Evolutionary conservation across 92 coral and sea anemone genomes (phyloP).

Genomic region (Porites rus): DNA sequence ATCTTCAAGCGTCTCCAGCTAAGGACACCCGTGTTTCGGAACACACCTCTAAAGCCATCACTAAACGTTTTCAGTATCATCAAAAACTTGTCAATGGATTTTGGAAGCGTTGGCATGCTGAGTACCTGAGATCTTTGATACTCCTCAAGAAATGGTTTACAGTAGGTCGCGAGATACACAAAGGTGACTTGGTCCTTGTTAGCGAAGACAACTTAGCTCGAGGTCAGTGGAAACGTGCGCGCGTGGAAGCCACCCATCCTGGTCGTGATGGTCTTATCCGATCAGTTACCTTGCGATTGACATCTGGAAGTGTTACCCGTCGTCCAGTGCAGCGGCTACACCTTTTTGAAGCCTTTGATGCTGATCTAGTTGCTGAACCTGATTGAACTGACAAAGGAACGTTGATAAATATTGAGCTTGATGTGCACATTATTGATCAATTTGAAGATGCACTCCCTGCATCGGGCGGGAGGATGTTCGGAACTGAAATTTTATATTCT

Average conservation of each 20-base stretch:
- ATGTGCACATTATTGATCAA: constrained; percentile 14
- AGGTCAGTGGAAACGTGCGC: constrained; percentile 44
- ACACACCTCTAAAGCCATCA: constrained; percentile 46
- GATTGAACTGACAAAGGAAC: background rate
- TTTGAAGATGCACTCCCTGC: background rate
- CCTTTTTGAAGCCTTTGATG: constrained; percentile 43
- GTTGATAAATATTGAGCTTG: background rate
- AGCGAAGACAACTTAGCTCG: constrained; percentile 42
- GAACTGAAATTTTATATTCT: too few species aligned
- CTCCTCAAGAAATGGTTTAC: constrained; percentile 43
- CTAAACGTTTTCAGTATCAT: constrained; percentile 45
- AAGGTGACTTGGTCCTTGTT: constrained; percentile 56
- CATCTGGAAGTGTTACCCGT: constrained; percentile 34
- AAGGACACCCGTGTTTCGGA: constrained; percentile 30
- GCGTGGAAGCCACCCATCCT: constrained; percentile 27
- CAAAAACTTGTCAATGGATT: constrained; percentile 44
- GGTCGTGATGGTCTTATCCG: constrained; percentile 38
- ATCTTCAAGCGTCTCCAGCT: constrained; percentile 22
- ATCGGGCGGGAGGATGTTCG: too few species aligned
- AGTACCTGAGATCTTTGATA: constrained; percentile 45
- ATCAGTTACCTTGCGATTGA: constrained; percentile 34
- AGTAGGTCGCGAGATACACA: constrained; percentile 10
- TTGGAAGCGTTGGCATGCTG: constrained; percentile 59
- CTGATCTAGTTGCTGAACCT: constrained; percentile 39
- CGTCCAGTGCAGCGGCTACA: constrained; percentile 58